Base-by-base conservation (phyloP, 1,140 invertebrate species). In the Brachionus rotundiformis region DNA sequence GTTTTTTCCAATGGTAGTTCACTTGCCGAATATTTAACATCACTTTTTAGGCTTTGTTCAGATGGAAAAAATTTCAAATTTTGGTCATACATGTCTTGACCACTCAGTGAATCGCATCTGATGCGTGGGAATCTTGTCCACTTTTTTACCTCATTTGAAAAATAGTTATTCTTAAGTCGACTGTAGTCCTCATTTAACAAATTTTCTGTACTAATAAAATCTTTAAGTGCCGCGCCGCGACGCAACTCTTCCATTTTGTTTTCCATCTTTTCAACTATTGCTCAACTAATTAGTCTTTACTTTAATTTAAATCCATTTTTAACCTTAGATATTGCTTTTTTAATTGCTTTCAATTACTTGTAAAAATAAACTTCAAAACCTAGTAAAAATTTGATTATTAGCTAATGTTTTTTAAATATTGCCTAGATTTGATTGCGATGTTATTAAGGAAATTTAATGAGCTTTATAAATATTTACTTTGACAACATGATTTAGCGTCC, bases 141-240 rank as follows among this genome's bases (percentile, higher is more conserved):
- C 3, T 13, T 29, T 68, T 68, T 68, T 16, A 10, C 6, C n/a
- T 19, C 31, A 19, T 11, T 33, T 19, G 29, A 19, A 68, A 68
- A 68, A 68, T 68, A 68, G n/a, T 68, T 68, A 16, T 68, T 33
- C 29, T 68, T 63, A 7, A 63, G 25, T 10, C 61, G 63, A 19
- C 11, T 68, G 29, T 8, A 68, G 8, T 68, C 31, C n/a, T 68
- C 33, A 33, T 33, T 68, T 33, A 33, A 36, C 3, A 19, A 8
- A 23, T 68, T 68, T 8, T 19, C 19, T 1, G 16, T 54, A 16
- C 19, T 54, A 2, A 54, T 16, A 25, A 54, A 54, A 54, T 54
- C 23, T 0, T 16, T 54, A 2, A 23, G 8, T 54, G 5, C 7
- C 2, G n/a, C 23, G n/a, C 19, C 19, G 7, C 19, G 47, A 8